phyloP scores from a whole-genome alignment of 1,140 invertebrate species.

The Trichonephila clavipes region DNA sequence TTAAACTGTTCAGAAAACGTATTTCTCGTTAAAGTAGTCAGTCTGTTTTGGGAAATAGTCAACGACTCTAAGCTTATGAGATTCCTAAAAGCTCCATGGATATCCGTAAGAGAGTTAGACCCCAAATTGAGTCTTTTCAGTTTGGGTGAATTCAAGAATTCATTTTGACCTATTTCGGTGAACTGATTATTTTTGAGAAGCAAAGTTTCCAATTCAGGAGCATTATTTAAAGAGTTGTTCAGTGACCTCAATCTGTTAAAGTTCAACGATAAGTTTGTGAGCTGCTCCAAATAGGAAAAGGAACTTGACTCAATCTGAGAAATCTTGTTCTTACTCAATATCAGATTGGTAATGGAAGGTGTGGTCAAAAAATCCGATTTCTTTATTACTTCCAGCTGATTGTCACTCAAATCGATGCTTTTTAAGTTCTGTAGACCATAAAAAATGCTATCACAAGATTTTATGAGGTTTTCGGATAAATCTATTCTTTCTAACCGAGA shows the following conservation, averaged over 20 bases:
- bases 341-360: background rate
- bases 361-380: background rate
- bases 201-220: background rate
- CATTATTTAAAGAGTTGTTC: background rate
- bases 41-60: background rate
- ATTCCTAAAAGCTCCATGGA: slow-evolving; percentile 47
- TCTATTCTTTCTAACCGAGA: background rate
- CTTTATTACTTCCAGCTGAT: background rate
- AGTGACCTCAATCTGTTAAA: background rate
- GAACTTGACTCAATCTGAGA: background rate
- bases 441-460: background rate
- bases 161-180: background rate
- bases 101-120: background rate
- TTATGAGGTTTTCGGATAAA: background rate
- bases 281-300: background rate
- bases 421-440: background rate
- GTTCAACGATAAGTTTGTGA: background rate
- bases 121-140: background rate
- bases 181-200: background rate
- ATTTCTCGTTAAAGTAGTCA: slow-evolving; percentile 23
- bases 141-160: background rate
- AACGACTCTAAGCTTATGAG: background rate
- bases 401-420: background rate
- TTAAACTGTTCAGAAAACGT: slow-evolving; percentile 29
- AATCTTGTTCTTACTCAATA: slow-evolving; percentile 24